A percentile compares a stretch with the other conserved stretches of the same genome.
Evolutionary conservation across 2,888 invertebrate genomes (phyloP).

Genomic region (Alloscopus bannaensis): DNA sequence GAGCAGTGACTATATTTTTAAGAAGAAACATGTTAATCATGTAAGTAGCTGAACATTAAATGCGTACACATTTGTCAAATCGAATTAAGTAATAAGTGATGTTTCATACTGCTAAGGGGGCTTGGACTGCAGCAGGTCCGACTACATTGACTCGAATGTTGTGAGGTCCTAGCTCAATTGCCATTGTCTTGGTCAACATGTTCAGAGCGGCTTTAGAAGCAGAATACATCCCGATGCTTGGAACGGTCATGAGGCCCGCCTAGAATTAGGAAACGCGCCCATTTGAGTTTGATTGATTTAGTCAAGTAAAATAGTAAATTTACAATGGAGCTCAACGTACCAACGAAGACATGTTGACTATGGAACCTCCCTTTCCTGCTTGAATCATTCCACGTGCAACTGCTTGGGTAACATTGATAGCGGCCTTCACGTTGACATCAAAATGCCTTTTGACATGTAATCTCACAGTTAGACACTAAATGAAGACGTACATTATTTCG

Average conservation of each 20-base stretch:
- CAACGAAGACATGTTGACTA: conserved; percentile 60
- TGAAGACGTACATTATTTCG: not conserved
- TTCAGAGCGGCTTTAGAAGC: conserved; percentile 78
- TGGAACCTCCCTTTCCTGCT: conserved; percentile 27
- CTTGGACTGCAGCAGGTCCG: conserved; percentile 76
- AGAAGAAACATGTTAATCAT: too few species aligned
- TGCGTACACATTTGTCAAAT: not conserved
- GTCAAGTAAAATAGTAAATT: not conserved
- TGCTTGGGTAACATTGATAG: conserved; percentile 41
- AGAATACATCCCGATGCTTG: conserved; percentile 74
- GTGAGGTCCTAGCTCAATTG: conserved; percentile 76
- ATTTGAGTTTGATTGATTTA: not conserved
- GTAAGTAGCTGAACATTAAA: too few species aligned
- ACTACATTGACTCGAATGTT: conserved; percentile 76
- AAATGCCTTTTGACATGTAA: conserved; percentile 36
- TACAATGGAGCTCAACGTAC: conserved; percentile 4
- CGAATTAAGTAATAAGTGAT: not conserved
- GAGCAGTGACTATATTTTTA: conserved; percentile 76
- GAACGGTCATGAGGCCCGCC: conserved; percentile 35
- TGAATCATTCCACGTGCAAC: conserved; percentile 32
- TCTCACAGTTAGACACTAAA: not conserved
- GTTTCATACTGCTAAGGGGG: conserved; percentile 27
- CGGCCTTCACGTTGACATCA: conserved; percentile 24
- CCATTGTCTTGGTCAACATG: conserved; percentile 77
- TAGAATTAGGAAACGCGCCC: not conserved